Percentiles rank a stretch among this genome's conserved stretches.
Conservation (phyloP, 2,888 invertebrate species). For the Rhabditoides inermis region DNA sequence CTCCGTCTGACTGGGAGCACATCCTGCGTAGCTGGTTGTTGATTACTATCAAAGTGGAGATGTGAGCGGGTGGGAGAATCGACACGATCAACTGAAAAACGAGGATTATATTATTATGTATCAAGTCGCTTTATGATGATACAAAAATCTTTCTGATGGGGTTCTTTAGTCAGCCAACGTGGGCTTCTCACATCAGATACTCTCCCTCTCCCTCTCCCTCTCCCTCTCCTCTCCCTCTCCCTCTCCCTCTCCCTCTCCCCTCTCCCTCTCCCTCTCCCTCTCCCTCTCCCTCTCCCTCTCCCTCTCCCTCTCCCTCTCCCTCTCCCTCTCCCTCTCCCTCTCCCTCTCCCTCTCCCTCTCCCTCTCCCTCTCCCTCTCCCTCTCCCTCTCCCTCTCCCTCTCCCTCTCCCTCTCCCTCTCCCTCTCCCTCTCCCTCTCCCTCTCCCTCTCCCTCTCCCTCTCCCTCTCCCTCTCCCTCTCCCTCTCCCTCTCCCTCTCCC, state of each 20-base stretch:
- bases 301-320: slow-evolving; percentile 16
- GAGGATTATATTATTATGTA: no score
- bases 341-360: background rate
- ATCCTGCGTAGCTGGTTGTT: no score
- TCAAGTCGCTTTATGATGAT: no score
- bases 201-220: slow-evolving; percentile 5
- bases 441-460: slow-evolving; percentile 2
- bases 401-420: slow-evolving; percentile 1
- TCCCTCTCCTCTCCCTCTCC: slow-evolving; percentile 7
- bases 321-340: slow-evolving; percentile 9
- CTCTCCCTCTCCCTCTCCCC: slow-evolving; percentile 9
- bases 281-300: background rate
- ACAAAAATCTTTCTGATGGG: no score
- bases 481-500: background rate
- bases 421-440: slow-evolving; percentile 1
- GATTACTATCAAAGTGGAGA: no score
- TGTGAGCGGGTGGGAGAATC: no score
- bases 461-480: background rate
- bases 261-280: slow-evolving; percentile 8
- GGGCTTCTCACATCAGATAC: slow-evolving; percentile 6
- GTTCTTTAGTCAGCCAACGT: no score
- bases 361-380: background rate
- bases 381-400: slow-evolving; percentile 4
- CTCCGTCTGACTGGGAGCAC: no score
- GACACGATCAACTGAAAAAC: no score